A percentile compares a stretch with the other conserved stretches of the same genome.
Evolutionary conservation across 2,113 vertebrate genomes (phyloP).

Genomic region (Cyanoliseus patagonus): DNA sequence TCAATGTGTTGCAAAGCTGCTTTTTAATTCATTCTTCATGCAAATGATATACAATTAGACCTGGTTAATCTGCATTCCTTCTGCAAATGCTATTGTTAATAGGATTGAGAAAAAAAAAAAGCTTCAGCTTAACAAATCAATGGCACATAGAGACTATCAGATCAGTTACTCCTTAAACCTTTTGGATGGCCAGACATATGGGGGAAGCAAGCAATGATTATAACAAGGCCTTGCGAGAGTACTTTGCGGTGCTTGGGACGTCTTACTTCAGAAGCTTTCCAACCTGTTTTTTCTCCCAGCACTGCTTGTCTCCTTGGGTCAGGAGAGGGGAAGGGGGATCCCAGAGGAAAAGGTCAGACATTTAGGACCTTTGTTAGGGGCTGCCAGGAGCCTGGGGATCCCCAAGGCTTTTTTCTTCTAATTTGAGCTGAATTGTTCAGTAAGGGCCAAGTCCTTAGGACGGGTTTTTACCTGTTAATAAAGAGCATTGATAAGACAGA

Average conservation of each 20-base stretch:
- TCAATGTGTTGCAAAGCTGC: conserved; percentile 70
- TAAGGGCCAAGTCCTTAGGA: neutral
- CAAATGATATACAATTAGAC: conserved; percentile 74
- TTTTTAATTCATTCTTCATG: conserved; percentile 73
- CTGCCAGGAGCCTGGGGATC: neutral
- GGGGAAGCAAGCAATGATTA: conserved; percentile 47
- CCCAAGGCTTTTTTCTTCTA: neutral
- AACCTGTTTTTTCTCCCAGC: neutral
- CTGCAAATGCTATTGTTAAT: conserved; percentile 67
- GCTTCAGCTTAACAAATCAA: conserved; percentile 65
- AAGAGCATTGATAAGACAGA: neutral
- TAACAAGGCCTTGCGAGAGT: conserved; percentile 25
- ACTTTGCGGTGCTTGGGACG: conserved; percentile 9
- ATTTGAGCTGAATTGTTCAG: neutral
- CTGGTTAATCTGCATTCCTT: conserved; percentile 70
- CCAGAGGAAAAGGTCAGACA: neutral
- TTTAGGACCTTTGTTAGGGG: neutral
- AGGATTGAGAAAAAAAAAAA: conserved; percentile 52
- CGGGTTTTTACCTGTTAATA: neutral
- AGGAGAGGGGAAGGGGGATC: neutral
- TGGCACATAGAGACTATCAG: conserved; percentile 63
- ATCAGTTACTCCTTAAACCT: conserved; percentile 70
- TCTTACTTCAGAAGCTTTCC: conserved; percentile 56
- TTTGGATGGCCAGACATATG: conserved; percentile 59
- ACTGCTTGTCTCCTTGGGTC: neutral